These are phyloP conservation scores for Terebella lapidaria DNA, from an alignment of 2,888 invertebrate species.

Conservation along the genomic window DNA sequence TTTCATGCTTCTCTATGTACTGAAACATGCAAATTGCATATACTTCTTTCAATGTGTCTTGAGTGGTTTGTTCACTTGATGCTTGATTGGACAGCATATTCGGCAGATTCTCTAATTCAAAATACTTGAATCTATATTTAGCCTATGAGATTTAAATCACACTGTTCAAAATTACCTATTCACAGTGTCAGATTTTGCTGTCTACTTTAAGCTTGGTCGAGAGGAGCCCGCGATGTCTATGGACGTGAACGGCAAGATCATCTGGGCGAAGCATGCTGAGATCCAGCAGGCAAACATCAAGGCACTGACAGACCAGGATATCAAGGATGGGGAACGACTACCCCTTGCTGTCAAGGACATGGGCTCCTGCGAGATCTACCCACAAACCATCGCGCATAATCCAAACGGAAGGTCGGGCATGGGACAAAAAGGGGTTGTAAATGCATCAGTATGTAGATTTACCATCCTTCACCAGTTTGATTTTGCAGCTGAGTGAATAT, in stretches of 20 bases:
- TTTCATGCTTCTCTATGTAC: no score
- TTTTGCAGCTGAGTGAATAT: no score
- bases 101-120: not conserved
- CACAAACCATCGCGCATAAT: slow-evolving; percentile 96
- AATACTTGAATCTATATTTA: not conserved
- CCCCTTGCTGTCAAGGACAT: slow-evolving; percentile 95
- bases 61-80: no score
- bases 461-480: no score
- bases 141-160: no score
- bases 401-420: slow-evolving; percentile 77
- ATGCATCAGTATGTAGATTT: no score
- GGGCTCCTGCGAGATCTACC: slow-evolving; percentile 99
- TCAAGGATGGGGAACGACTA: slow-evolving; percentile 86
- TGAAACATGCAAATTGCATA: no score
- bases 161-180: no score
- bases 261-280: slow-evolving; percentile 98
- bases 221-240: slow-evolving; percentile 99
- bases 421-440: no score
- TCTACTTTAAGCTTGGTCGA: slow-evolving; percentile 72
- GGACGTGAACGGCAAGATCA: slow-evolving; percentile 97
- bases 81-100: no score
- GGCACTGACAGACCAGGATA: slow-evolving; percentile 54
- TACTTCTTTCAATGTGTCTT: no score
- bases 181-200: no score
- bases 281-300: slow-evolving; percentile 94